Evolutionary conservation across 2,113 vertebrate species (phyloP).

Genomic region (Prunella himalayana): DNA sequence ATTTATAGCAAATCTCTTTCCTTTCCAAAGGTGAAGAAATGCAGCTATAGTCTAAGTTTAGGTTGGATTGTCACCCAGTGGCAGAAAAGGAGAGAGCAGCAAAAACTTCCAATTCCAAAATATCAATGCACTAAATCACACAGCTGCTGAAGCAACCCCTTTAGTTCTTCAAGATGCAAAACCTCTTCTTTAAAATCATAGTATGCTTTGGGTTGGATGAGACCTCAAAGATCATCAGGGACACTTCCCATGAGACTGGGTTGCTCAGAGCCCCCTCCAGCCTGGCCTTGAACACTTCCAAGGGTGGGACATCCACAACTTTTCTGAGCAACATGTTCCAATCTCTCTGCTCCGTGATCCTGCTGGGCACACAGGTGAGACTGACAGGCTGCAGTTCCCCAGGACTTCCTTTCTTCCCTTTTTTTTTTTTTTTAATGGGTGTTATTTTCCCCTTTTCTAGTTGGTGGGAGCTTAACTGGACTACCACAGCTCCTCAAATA

Average conservation of each 20-base stretch:
- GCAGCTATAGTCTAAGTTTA: neutral
- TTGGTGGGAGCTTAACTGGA: neutral
- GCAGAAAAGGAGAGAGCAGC: neutral
- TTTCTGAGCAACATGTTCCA: neutral
- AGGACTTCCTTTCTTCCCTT: neutral
- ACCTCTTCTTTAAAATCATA: neutral
- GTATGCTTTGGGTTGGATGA: neutral
- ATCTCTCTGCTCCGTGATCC: neutral
- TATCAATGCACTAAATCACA: neutral
- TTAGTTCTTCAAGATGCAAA: neutral
- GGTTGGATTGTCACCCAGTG: slow-evolving; percentile 41
- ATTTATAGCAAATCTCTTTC: neutral
- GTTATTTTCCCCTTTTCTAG: neutral
- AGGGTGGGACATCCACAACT: neutral
- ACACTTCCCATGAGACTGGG: neutral
- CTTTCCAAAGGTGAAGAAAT: neutral
- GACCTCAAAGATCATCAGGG: neutral
- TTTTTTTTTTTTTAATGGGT: neutral
- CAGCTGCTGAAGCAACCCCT: neutral
- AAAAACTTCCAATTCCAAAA: neutral
- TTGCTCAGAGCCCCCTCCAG: neutral
- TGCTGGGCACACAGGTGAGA: neutral
- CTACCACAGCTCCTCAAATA: neutral
- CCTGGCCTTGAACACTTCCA: neutral
- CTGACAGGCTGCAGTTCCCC: neutral